Conservation (phyloP, 2,888 invertebrate genomes). For the Hipparchia semele region DNA sequence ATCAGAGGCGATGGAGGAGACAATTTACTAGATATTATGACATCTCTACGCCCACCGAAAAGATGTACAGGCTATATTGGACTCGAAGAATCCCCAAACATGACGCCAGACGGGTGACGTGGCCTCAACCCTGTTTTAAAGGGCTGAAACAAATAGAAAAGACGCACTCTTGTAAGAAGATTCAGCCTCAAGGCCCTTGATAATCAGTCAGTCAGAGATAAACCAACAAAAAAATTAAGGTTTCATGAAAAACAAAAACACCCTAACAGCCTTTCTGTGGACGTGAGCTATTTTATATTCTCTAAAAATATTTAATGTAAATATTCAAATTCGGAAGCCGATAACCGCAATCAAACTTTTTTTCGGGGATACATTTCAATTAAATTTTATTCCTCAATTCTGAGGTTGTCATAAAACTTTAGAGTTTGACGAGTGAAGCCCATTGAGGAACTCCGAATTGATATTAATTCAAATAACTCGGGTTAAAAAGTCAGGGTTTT, state of each 20-base stretch:
- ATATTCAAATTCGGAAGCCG: constrained; percentile 83
- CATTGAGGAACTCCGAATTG: constrained; percentile 83
- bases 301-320: constrained; percentile 69
- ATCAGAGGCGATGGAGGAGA: too few relatives aligned
- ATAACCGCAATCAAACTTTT: constrained; percentile 80
- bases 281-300: constrained; percentile 45
- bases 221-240: neutral
- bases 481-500: constrained; percentile 83
- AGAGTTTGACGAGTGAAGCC: constrained; percentile 82
- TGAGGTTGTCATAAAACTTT: constrained; percentile 81
- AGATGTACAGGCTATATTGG: too few relatives aligned
- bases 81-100: too few relatives aligned
- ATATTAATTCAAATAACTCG: constrained; percentile 83
- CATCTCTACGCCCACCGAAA: too few relatives aligned
- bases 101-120: too few relatives aligned
- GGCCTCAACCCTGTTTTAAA: too few relatives aligned
- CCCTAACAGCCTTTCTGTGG: constrained; percentile 34
- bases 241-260: neutral
- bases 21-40: too few relatives aligned
- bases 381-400: constrained; percentile 82
- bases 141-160: too few relatives aligned
- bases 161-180: too few relatives aligned
- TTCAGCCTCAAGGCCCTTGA: too few relatives aligned
- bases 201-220: too few relatives aligned
- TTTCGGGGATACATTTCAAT: constrained; percentile 79